phyloP scores from a whole-genome alignment of 2,113 vertebrate species.

The Probosciger aterrimus region DNA sequence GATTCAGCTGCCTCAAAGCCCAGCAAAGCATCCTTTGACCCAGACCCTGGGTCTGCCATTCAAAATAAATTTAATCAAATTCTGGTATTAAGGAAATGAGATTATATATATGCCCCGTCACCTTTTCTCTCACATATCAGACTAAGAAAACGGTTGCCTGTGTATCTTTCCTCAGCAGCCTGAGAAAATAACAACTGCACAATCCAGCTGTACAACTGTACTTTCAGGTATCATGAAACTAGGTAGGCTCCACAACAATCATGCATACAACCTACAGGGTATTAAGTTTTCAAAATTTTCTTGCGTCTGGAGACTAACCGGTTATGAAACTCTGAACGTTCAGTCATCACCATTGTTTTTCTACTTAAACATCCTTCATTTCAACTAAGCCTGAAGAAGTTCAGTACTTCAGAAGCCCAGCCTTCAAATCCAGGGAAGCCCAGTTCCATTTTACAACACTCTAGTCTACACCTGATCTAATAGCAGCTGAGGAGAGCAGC shows the following conservation, averaged over 20 bases:
- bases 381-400: neutral
- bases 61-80: neutral
- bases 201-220: neutral
- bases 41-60: neutral
- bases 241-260: neutral
- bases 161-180: neutral
- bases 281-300: neutral
- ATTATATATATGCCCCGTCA: neutral
- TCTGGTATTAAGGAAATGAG: neutral
- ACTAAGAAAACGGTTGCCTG: neutral
- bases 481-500: neutral
- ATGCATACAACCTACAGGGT: accelerated
- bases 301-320: neutral
- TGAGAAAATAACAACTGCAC: neutral
- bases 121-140: neutral
- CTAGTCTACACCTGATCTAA: accelerated
- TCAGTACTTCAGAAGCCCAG: neutral
- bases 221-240: accelerated
- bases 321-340: neutral
- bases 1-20: neutral
- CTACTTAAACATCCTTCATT: neutral
- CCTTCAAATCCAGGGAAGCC: neutral
- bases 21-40: neutral
- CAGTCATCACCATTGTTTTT: accelerated
- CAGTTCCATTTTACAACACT: neutral